Evolutionary conservation across 2,888 invertebrate species (phyloP).

Genomic region (Malacosoma neustria): DNA sequence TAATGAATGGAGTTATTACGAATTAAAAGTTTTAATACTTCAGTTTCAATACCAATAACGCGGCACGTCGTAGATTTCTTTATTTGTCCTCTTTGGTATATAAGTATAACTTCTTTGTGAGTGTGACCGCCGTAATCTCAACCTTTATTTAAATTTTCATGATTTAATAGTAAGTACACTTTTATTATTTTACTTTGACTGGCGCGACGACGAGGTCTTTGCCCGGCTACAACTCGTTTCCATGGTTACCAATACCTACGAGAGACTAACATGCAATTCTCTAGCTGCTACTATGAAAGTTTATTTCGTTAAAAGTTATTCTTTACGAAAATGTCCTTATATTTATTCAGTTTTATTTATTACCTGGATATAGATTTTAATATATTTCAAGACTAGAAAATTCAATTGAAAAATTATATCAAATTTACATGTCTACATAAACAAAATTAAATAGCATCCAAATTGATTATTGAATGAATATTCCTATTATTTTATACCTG

Average conservation of each 20-base stretch:
- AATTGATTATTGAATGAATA: no score
- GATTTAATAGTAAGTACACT: conserved; percentile 48
- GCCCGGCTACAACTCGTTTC: conserved; percentile 57
- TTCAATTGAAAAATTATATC: no score
- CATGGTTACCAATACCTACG: conserved; percentile 52
- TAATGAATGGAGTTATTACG: conserved; percentile 39
- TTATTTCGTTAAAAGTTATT: conserved; percentile 31
- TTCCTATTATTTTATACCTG: no score
- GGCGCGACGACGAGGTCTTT: conserved; percentile 61
- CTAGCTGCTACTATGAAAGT: conserved; percentile 34
- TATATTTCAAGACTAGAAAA: no score
- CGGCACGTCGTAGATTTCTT: conserved; percentile 23
- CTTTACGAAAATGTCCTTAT: conserved; percentile 5
- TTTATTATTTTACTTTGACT: conserved; percentile 53
- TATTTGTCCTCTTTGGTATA: conserved; percentile 21
- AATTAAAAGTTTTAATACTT: conserved; percentile 32
- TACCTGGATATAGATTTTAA: no score
- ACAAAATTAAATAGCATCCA: no score
- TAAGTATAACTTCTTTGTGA: conserved; percentile 24
- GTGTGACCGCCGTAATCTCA: no score
- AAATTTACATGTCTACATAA: no score
- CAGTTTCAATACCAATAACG: conserved; percentile 23
- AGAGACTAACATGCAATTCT: conserved; percentile 33
- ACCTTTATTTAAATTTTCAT: conserved; percentile 39
- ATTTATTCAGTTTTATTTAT: no score